These are phyloP conservation scores for Helobdella robusta DNA, from an alignment of 2,888 invertebrate species.

Conservation along the genomic window DNA sequence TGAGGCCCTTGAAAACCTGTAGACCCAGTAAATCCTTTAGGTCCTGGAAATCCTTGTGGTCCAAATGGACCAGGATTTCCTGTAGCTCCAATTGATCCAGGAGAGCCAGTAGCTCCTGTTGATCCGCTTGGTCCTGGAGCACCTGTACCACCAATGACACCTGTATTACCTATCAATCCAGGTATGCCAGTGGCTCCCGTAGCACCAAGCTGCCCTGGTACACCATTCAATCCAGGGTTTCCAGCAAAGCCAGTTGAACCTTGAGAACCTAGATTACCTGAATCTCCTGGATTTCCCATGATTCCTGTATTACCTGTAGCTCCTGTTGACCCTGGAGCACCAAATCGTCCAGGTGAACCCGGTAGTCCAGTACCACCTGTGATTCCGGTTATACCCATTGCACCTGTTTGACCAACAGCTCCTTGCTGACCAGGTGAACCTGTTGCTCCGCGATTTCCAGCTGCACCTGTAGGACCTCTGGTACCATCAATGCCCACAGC, in stretches of 20 bases:
- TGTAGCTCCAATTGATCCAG: constrained; percentile 18
- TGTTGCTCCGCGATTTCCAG: constrained; percentile 26
- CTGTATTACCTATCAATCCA: constrained; percentile 23
- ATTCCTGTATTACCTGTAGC: constrained; percentile 27
- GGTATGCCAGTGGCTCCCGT: constrained; percentile 11
- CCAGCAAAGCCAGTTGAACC: constrained; percentile 28
- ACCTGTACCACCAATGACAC: constrained; percentile 15
- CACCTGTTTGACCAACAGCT: constrained; percentile 21
- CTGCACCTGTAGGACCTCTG: constrained; percentile 2
- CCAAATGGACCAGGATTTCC: constrained; percentile 4
- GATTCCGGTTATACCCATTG: constrained; percentile 19
- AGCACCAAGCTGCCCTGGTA: constrained; percentile 6
- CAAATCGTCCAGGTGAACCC: constrained; percentile 30
- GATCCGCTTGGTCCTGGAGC: constrained; percentile 10
- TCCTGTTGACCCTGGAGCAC: constrained; percentile 27
- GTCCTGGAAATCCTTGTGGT: not conserved
- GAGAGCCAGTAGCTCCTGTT: constrained; percentile 21
- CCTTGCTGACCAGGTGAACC: constrained; percentile 27
- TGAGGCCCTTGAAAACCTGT: not conserved
- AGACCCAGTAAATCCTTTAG: not conserved
- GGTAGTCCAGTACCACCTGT: constrained; percentile 28
- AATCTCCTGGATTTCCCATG: constrained; percentile 31
- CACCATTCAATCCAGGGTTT: not conserved
- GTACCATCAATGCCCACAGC: constrained; percentile 7
- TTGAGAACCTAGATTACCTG: constrained; percentile 33